These are phyloP conservation scores for Monopis laevigella DNA, from an alignment of 2,888 invertebrate genomes.

Conservation along the genomic window DNA sequence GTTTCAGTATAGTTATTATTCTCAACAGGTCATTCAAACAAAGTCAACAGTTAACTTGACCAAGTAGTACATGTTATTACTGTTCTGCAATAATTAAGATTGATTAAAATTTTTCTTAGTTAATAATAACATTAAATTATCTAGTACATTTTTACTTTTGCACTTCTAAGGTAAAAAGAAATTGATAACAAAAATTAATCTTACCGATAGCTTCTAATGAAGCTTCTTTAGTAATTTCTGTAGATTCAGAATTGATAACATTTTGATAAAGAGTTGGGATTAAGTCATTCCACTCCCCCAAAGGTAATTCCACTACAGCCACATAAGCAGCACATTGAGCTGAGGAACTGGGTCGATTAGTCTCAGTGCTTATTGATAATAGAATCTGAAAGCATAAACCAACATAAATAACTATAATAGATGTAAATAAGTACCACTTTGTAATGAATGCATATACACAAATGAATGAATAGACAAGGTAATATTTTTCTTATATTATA, in stretches of 20 bases:
- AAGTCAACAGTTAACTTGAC: no score
- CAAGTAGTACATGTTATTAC: no score
- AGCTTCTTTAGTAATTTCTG: constrained; percentile 95
- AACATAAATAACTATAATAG: not conserved
- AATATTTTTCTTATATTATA: no score
- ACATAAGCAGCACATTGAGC: constrained; percentile 99
- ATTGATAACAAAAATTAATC: no score
- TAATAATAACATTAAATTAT: no score
- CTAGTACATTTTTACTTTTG: not conserved
- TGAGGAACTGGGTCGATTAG: constrained; percentile 93
- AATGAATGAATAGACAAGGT: no score
- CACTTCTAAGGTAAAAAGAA: not conserved
- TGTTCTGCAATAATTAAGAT: no score
- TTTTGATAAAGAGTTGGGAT: constrained; percentile 89
- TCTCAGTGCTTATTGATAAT: constrained; percentile 94
- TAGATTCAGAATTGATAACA: constrained; percentile 85
- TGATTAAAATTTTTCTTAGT: no score
- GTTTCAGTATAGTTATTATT: no score
- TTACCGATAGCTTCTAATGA: constrained; percentile 96
- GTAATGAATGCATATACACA: no score
- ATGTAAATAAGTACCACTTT: not conserved
- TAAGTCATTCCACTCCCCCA: constrained; percentile 91
- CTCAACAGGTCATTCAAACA: no score
- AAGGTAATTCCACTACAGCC: constrained; percentile 94
- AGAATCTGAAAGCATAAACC: constrained; percentile 75